Conservation (phyloP, 2,888 invertebrate species). For the Apamea sordens region DNA sequence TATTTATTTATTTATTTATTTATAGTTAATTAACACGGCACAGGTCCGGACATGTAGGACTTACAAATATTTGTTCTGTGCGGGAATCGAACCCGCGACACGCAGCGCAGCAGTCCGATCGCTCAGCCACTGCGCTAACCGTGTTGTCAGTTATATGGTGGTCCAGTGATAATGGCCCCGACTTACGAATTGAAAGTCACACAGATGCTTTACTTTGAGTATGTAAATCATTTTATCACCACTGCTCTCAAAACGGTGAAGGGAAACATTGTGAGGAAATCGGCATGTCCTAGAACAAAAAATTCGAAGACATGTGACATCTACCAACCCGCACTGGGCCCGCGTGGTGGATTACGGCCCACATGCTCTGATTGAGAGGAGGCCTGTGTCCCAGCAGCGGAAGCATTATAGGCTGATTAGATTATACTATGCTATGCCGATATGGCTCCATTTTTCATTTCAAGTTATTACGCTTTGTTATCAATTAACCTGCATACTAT, state of each 20-base stretch:
- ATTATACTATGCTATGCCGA: neutral
- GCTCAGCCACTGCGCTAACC: no score
- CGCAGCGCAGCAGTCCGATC: no score
- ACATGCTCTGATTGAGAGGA: neutral
- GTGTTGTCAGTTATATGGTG: no score
- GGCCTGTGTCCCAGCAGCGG: neutral
- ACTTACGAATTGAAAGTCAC: no score
- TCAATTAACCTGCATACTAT: neutral
- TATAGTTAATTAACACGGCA: no score
- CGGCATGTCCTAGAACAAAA: no score
- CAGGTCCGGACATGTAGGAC: no score
- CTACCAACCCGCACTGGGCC: neutral
- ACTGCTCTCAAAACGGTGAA: neutral
- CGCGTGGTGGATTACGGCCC: neutral
- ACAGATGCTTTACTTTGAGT: neutral
- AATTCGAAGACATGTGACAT: neutral
- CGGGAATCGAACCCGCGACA: no score
- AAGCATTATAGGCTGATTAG: neutral
- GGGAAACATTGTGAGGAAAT: neutral
- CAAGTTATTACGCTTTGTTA: neutral
- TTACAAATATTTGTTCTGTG: no score
- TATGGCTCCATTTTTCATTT: neutral
- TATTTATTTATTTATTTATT: no score
- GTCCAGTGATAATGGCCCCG: neutral
- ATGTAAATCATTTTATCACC: neutral